These are phyloP conservation scores for Plutella xylostella DNA, from an alignment of 2,888 invertebrate genomes.

Conservation along the genomic window DNA sequence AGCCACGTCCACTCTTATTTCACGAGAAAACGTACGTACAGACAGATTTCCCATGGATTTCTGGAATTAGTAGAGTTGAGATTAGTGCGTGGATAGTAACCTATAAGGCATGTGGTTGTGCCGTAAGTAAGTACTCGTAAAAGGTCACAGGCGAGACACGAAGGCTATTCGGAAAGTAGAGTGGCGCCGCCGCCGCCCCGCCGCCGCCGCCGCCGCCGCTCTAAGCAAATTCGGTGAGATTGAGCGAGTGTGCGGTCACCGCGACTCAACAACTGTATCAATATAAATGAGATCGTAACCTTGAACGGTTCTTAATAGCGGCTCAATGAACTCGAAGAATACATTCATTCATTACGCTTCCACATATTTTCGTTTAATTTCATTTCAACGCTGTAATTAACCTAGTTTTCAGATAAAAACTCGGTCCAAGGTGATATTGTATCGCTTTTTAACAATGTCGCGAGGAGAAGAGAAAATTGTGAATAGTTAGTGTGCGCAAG, in stretches of 20 bases:
- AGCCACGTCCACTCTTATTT: too few relatives aligned
- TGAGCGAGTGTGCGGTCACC: slow-evolving; percentile 17
- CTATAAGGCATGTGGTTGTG: slow-evolving; percentile 36
- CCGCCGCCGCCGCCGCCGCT: slow-evolving; percentile 20
- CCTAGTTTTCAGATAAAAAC: too few relatives aligned
- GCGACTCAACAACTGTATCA: background rate
- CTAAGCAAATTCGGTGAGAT: slow-evolving; percentile 57
- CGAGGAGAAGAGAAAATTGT: too few relatives aligned
- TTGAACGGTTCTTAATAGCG: background rate
- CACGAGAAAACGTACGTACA: too few relatives aligned
- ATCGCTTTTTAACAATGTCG: too few relatives aligned
- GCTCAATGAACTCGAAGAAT: slow-evolving; percentile 2
- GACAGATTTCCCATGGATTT: too few relatives aligned
- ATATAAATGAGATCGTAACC: background rate
- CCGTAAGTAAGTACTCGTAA: slow-evolving; percentile 46
- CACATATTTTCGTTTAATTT: too few relatives aligned
- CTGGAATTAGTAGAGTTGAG: slow-evolving; percentile 2
- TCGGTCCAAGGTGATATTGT: too few relatives aligned
- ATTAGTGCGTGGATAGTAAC: slow-evolving; percentile 30
- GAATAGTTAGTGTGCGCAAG: too few relatives aligned
- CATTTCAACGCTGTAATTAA: too few relatives aligned
- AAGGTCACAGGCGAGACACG: slow-evolving; percentile 65
- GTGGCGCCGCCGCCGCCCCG: slow-evolving; percentile 39
- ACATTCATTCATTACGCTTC: slow-evolving; percentile 14
- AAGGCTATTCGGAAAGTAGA: slow-evolving; percentile 66